Evolutionary conservation across 1,140 invertebrate genomes (phyloP).

Genomic region (Vollenhovia emeryi): DNA sequence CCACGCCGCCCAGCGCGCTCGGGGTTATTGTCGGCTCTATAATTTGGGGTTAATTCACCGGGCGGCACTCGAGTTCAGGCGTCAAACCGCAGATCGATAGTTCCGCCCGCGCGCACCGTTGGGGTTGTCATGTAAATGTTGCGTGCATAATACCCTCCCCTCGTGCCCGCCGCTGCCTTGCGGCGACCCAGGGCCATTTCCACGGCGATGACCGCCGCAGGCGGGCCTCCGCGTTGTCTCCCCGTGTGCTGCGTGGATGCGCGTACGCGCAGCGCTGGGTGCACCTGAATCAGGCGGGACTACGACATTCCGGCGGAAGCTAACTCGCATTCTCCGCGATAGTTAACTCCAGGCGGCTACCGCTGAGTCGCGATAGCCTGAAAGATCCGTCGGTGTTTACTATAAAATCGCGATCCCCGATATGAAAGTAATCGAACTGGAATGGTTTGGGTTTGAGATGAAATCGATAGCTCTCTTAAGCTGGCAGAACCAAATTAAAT

Average conservation of each 20-base stretch:
- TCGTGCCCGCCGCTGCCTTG: slow-evolving; percentile 60
- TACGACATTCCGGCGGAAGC: slow-evolving; percentile 19
- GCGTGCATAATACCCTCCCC: slow-evolving; percentile 70
- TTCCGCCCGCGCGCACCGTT: slow-evolving; percentile 74
- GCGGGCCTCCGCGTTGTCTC: slow-evolving; percentile 30
- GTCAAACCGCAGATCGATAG: slow-evolving; percentile 85
- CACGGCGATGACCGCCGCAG: slow-evolving; percentile 50
- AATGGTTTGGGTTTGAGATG: not conserved
- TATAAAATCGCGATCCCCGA: not conserved
- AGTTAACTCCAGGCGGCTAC: not conserved
- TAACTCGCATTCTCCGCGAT: slow-evolving; percentile 6
- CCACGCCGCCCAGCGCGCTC: slow-evolving; percentile 2
- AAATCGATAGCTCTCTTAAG: too few relatives aligned
- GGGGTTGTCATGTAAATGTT: slow-evolving; percentile 83
- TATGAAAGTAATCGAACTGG: not conserved
- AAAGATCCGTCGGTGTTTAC: not conserved
- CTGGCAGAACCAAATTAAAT: too few relatives aligned
- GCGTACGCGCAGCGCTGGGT: slow-evolving; percentile 7
- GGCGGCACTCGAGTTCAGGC: slow-evolving; percentile 81
- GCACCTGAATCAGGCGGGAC: slow-evolving; percentile 51
- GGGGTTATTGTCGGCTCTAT: slow-evolving; percentile 83
- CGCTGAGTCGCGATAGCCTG: not conserved
- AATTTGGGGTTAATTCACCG: slow-evolving; percentile 85
- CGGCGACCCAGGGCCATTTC: slow-evolving; percentile 70
- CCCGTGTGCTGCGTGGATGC: not conserved